Percentiles rank a stretch among this genome's conserved stretches.
Evolutionary conservation across 2,113 vertebrate species (phyloP).

Genomic region (Sylvietta virens): DNA sequence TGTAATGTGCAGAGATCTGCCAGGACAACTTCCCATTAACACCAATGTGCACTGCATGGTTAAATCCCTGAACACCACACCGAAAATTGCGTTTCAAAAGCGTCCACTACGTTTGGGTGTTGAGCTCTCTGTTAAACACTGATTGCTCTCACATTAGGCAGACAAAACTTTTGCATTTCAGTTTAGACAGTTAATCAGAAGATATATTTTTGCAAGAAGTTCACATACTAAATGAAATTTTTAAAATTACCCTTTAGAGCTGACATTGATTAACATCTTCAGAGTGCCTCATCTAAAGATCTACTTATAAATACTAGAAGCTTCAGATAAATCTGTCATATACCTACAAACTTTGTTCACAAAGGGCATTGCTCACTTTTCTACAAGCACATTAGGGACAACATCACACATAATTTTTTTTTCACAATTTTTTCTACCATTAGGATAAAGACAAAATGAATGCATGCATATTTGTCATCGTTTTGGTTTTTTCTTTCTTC

Average conservation of each 20-base stretch:
- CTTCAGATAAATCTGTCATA: neutral
- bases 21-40: slow-evolving; percentile 16
- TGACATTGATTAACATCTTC: slow-evolving; percentile 25
- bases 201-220: slow-evolving; percentile 17
- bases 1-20: neutral
- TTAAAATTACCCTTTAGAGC: neutral
- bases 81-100: slow-evolving; percentile 31
- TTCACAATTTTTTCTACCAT: neutral
- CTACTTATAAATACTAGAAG: slow-evolving; percentile 12
- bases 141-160: slow-evolving; percentile 28
- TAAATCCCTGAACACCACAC: slow-evolving; percentile 30
- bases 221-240: slow-evolving; percentile 40
- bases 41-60: neutral
- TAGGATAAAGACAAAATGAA: neutral
- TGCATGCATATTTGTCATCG: neutral
- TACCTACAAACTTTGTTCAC: neutral
- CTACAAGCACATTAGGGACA: neutral
- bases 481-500: neutral
- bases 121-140: slow-evolving; percentile 53
- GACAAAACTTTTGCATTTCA: slow-evolving; percentile 38
- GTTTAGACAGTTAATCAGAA: slow-evolving; percentile 54
- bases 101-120: neutral
- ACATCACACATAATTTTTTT: neutral
- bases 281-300: neutral
- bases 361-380: neutral